Percentiles rank a stretch among this genome's conserved stretches.
Conservation (phyloP, 2,888 invertebrate genomes). For the Eupithecia insigniata region DNA sequence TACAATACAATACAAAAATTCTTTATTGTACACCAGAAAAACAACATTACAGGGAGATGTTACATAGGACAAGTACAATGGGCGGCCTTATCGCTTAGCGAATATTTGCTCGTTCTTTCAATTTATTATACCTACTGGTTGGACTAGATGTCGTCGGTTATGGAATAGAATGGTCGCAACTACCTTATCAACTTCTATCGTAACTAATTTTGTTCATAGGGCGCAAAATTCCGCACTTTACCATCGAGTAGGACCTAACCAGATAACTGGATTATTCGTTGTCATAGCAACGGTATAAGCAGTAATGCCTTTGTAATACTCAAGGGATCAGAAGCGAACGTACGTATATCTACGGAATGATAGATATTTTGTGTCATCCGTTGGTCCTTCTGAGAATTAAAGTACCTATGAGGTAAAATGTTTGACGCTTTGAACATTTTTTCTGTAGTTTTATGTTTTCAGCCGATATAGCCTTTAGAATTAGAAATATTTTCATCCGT, state of each 20-base stretch:
- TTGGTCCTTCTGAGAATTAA: neutral
- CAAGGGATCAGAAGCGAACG: neutral
- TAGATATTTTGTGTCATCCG: neutral
- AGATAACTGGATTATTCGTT: slow-evolving; percentile 42
- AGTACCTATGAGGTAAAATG: neutral
- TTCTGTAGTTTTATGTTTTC: too few relatives aligned
- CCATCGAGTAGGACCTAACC: slow-evolving; percentile 30
- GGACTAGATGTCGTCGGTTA: neutral
- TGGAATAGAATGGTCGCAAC: neutral
- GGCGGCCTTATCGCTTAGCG: too few relatives aligned
- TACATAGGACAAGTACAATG: too few relatives aligned
- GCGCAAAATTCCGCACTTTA: slow-evolving; percentile 38
- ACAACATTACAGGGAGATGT: too few relatives aligned
- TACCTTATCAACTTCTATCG: neutral
- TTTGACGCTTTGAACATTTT: neutral
- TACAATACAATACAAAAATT: too few relatives aligned
- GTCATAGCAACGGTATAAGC: slow-evolving; percentile 34
- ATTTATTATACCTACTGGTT: neutral
- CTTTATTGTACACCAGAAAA: too few relatives aligned
- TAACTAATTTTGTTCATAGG: neutral
- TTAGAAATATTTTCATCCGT: too few relatives aligned
- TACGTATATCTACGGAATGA: neutral
- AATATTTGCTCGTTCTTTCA: neutral
- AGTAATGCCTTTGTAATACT: neutral
- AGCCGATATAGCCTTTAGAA: too few relatives aligned